Percentiles rank a stretch among this genome's conserved stretches.
phyloP scores from a whole-genome alignment of 2,113 vertebrate species.

The Columbina picui region DNA sequence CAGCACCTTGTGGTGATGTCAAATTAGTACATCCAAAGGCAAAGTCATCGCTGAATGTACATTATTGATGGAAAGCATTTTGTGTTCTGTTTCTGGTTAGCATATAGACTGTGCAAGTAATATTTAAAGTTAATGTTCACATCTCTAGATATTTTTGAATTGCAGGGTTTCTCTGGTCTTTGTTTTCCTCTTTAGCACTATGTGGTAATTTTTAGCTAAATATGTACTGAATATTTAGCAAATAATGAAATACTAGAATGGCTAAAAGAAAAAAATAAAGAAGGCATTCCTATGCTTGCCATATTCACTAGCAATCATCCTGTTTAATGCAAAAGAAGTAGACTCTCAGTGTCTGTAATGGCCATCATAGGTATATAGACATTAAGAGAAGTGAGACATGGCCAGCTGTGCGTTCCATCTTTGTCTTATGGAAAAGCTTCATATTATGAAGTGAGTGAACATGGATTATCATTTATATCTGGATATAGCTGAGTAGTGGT shows the following conservation, averaged over 20 bases:
- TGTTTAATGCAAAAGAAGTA: not conserved
- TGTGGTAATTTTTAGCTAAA: not conserved
- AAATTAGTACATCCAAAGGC: not conserved
- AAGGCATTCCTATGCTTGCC: not conserved
- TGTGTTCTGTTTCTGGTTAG: not conserved
- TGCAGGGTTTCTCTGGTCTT: not conserved
- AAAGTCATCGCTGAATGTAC: not conserved
- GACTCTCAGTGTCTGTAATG: not conserved
- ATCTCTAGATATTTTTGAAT: not conserved
- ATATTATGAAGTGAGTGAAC: not conserved
- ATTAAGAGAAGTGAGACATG: not conserved
- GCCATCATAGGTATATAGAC: accelerated
- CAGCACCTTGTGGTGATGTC: not conserved
- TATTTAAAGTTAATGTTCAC: not conserved
- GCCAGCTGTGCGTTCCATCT: not conserved
- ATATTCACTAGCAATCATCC: not conserved
- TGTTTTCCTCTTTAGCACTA: not conserved
- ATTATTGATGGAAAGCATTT: not conserved
- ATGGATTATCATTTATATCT: not conserved
- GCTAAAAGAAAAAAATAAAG: not conserved
- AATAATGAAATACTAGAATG: not conserved
- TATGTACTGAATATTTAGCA: too few species aligned
- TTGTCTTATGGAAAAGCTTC: not conserved
- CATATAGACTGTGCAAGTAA: not conserved
- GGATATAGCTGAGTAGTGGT: not conserved